A percentile compares a stretch with the other conserved stretches of the same genome.
Evolutionary conservation across 2,113 vertebrate species (phyloP).

Genomic region (Peromyscus maniculatus): DNA sequence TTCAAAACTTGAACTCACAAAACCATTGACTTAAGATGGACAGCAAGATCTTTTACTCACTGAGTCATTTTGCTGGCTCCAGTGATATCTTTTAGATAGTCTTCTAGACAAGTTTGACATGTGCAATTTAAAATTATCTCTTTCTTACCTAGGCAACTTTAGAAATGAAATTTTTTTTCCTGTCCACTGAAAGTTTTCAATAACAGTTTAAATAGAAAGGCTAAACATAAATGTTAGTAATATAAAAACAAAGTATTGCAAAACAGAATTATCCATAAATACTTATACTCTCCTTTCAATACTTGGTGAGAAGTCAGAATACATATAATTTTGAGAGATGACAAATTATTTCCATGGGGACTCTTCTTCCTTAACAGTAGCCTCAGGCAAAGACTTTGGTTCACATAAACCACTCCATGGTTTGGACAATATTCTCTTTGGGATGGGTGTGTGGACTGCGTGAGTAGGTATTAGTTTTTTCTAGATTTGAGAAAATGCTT

Average conservation of each 20-base stretch:
- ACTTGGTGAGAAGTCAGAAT: not conserved
- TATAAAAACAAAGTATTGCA: not conserved
- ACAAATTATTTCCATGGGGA: not conserved
- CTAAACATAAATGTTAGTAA: not conserved
- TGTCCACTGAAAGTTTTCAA: not conserved
- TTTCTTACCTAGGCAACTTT: not conserved
- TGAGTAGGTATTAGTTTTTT: not conserved
- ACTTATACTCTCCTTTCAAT: not conserved
- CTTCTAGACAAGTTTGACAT: not conserved
- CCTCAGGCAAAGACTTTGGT: not conserved
- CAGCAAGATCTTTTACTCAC: not conserved
- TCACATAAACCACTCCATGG: too few species aligned
- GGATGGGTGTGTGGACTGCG: not conserved
- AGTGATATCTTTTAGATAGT: not conserved
- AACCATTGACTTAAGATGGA: not conserved
- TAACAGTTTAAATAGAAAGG: not conserved
- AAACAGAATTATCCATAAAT: not conserved
- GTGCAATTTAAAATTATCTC: not conserved
- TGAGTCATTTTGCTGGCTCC: not conserved
- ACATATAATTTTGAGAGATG: not conserved
- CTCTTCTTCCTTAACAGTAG: not conserved
- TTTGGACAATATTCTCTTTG: not conserved
- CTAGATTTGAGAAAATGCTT: slow-evolving; percentile 16
- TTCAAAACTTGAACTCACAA: not conserved
- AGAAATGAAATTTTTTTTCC: not conserved